Evolutionary conservation across 2,113 vertebrate genomes (phyloP).

Genomic region (Chaenogobius annularis): DNA sequence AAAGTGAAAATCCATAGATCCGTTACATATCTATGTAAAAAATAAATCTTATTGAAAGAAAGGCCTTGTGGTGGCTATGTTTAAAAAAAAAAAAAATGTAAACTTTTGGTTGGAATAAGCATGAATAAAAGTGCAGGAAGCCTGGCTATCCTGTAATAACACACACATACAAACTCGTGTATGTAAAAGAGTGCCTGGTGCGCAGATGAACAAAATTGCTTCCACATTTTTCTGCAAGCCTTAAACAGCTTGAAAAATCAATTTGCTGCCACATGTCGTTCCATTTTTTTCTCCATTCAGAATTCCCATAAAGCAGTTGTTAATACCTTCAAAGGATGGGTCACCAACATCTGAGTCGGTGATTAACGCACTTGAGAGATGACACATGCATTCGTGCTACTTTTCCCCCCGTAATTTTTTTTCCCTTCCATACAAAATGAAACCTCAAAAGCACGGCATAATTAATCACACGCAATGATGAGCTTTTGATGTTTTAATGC

Average conservation of each 20-base stretch:
- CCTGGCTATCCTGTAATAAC: constrained; percentile 33
- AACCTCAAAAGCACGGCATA: background rate
- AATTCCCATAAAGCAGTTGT: constrained; percentile 26
- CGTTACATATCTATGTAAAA: background rate
- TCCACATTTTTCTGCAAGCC: constrained; percentile 37
- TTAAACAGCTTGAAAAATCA: constrained; percentile 26
- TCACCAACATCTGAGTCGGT: constrained; percentile 33
- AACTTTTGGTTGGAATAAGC: constrained; percentile 31
- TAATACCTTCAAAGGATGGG: constrained; percentile 18
- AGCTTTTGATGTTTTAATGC: background rate
- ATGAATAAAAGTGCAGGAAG: constrained; percentile 55
- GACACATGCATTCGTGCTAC: constrained; percentile 4
- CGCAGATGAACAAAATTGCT: constrained; percentile 63
- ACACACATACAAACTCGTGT: constrained; percentile 1
- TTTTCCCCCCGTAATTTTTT: constrained; percentile 6
- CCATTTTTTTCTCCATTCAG: background rate
- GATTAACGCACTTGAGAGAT: constrained; percentile 27
- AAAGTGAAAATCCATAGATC: no score
- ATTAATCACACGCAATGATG: background rate
- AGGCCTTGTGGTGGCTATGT: constrained; percentile 1
- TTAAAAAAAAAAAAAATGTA: constrained; percentile 15
- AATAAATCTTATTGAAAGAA: background rate
- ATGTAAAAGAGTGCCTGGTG: constrained; percentile 57
- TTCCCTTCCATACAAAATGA: background rate
- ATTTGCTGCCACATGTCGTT: constrained; percentile 22